Percentiles rank a stretch among this genome's conserved stretches.
phyloP scores from a whole-genome alignment of 2,888 invertebrate species.

The Diarsia dahlii region DNA sequence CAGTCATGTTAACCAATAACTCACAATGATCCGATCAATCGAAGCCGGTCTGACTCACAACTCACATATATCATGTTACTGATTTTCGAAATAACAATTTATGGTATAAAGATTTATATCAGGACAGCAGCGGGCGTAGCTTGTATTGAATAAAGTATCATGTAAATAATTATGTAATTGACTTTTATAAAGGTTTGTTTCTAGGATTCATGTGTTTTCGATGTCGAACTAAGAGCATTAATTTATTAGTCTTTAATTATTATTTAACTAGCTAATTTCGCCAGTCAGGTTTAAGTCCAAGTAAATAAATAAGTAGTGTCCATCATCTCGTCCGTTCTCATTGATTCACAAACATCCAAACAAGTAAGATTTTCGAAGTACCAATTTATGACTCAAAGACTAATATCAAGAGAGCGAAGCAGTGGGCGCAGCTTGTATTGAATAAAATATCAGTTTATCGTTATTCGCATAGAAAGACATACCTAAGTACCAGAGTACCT shows the following conservation, averaged over 20 bases:
- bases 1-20: slow-evolving; percentile 34
- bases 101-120: slow-evolving; percentile 50
- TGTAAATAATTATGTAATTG: slow-evolving; percentile 61
- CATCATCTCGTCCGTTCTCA: not conserved
- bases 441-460: slow-evolving; percentile 69
- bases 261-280: too few species aligned
- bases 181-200: too few species aligned
- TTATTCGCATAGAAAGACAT: slow-evolving; percentile 77
- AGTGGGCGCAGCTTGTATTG: slow-evolving; percentile 53
- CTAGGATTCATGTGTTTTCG: too few species aligned
- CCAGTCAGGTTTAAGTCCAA: too few species aligned
- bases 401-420: slow-evolving; percentile 35
- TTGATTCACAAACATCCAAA: not conserved
- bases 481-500: slow-evolving; percentile 55
- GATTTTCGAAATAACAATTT: slow-evolving; percentile 55
- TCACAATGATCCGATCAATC: slow-evolving; percentile 40
- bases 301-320: too few species aligned
- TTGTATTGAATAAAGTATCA: slow-evolving; percentile 66
- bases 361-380: not conserved
- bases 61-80: slow-evolving; percentile 47
- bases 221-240: too few species aligned
- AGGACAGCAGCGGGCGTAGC: slow-evolving; percentile 34
- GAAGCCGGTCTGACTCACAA: slow-evolving; percentile 24
- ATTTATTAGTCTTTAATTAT: too few species aligned
- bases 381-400: slow-evolving; percentile 1